Percentiles rank a stretch among this genome's conserved stretches.
These are phyloP conservation scores for Sinhomidia bicolor DNA, from an alignment of 2,888 invertebrate genomes.

Conservation along the genomic window DNA sequence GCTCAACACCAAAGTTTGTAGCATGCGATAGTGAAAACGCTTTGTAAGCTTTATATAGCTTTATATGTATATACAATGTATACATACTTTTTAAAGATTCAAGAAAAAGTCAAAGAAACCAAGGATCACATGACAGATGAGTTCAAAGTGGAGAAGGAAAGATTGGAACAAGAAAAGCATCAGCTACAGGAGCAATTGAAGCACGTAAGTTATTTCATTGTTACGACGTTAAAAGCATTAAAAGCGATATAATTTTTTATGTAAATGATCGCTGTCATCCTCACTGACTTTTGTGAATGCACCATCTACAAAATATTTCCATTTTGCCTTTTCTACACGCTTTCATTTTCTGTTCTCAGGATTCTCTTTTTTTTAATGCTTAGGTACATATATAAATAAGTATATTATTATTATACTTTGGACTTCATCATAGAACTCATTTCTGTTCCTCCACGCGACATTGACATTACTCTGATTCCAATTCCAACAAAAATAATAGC, in stretches of 20 bases:
- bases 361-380: not conserved
- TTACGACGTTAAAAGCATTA: not conserved
- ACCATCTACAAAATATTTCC: not conserved
- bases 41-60: not conserved
- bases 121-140: slow-evolving; percentile 78
- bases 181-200: slow-evolving; percentile 80
- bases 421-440: not conserved
- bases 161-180: slow-evolving; percentile 79
- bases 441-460: slow-evolving; percentile 1
- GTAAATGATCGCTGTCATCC: not conserved
- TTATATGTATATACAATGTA: not conserved
- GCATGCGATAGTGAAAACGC: not conserved
- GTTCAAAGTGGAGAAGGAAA: slow-evolving; percentile 77
- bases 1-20: not conserved
- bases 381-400: not conserved
- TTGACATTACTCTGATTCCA: slow-evolving; percentile 33
- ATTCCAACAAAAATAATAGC: slow-evolving; percentile 33
- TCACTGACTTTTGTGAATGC: not conserved
- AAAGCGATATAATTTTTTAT: not conserved
- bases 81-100: slow-evolving; percentile 67
- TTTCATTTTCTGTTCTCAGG: not conserved
- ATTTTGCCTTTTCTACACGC: not conserved
- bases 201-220: slow-evolving; percentile 78
- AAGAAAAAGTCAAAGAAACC: slow-evolving; percentile 78
- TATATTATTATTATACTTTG: not conserved